Conservation (phyloP, 2,888 invertebrate species). For the Ditula angustiorana region DNA sequence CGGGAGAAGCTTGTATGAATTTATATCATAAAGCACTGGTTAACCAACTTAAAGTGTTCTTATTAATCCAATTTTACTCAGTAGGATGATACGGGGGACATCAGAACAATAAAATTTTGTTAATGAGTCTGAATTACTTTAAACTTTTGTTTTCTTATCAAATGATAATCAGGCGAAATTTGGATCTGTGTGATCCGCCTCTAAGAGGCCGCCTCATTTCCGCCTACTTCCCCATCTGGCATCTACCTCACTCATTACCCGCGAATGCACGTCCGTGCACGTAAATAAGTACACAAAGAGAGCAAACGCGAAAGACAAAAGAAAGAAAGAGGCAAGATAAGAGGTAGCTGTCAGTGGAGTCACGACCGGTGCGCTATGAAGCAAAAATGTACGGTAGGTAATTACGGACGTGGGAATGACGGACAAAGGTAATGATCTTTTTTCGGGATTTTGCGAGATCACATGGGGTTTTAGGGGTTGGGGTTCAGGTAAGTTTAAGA, state of each 20-base stretch:
- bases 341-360: constrained; percentile 83
- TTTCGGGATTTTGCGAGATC: constrained; percentile 19
- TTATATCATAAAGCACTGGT: no score
- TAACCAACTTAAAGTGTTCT: no score
- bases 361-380: constrained; percentile 79
- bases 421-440: constrained; percentile 30
- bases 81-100: no score
- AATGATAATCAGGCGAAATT: no score
- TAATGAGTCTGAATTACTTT: no score
- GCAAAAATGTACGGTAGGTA: constrained; percentile 50
- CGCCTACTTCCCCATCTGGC: constrained; percentile 50
- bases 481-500: background rate
- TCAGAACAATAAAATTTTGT: no score
- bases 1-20: no score
- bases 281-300: constrained; percentile 83
- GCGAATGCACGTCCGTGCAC: constrained; percentile 67
- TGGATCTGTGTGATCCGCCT: background rate
- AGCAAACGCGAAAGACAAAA: constrained; percentile 68
- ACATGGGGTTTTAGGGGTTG: constrained; percentile 13
- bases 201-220: background rate
- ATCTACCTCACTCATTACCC: constrained; percentile 50
- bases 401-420: constrained; percentile 37
- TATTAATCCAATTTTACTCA: no score
- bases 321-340: constrained; percentile 68
- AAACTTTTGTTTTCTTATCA: no score